A percentile compares a stretch with the other conserved stretches of the same genome.
These are phyloP conservation scores for Dryomyza anilis DNA, from an alignment of 2,888 invertebrate species.

Conservation along the genomic window DNA sequence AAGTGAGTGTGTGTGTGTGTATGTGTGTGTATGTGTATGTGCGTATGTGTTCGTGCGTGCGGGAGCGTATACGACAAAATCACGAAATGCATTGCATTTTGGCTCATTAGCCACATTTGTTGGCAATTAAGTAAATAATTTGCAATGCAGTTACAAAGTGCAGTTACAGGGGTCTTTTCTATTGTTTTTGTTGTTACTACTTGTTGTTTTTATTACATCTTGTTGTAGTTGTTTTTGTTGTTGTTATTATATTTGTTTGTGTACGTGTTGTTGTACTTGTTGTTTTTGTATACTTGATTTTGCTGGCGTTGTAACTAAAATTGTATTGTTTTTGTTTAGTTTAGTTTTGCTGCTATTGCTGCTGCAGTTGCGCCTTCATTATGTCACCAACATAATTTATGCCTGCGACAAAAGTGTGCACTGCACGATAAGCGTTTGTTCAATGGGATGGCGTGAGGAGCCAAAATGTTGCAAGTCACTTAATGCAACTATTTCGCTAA, in stretches of 20 bases:
- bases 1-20: neutral
- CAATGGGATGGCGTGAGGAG: no score
- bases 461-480: no score
- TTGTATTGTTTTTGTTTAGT: neutral
- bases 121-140: slow-evolving; percentile 56
- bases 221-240: neutral
- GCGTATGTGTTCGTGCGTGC: neutral
- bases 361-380: no score
- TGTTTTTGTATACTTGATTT: neutral
- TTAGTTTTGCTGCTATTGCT: neutral
- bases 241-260: neutral
- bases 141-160: slow-evolving; percentile 36
- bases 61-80: slow-evolving; percentile 29
- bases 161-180: neutral
- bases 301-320: neutral
- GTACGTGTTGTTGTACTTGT: neutral
- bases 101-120: slow-evolving; percentile 54
- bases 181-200: neutral
- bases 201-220: neutral
- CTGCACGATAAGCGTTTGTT: no score
- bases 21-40: neutral
- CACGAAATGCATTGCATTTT: slow-evolving; percentile 46
- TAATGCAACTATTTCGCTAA: no score
- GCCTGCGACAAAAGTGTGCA: no score
- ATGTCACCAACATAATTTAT: no score